Conservation (phyloP, 2,113 vertebrate species). For the Regulus satrapa region DNA sequence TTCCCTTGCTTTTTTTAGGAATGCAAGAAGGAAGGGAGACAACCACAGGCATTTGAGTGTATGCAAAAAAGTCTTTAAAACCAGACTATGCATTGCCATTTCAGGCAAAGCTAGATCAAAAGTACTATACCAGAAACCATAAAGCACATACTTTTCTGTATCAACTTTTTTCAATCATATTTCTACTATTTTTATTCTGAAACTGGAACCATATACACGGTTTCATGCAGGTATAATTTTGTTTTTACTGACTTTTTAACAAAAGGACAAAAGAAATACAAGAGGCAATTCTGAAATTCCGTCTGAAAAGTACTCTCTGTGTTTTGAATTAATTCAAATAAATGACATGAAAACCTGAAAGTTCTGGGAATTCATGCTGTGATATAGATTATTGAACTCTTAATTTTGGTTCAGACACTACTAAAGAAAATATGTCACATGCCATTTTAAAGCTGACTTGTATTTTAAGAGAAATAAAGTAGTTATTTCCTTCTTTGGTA, state of each 20-base stretch:
- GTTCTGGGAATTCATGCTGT: background rate
- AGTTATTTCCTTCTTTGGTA: background rate
- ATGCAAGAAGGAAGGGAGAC: fast-evolving
- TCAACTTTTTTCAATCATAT: background rate
- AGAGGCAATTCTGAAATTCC: background rate
- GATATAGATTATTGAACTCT: background rate
- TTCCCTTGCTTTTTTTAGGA: background rate
- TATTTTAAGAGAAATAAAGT: background rate
- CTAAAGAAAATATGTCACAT: background rate
- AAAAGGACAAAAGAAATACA: background rate
- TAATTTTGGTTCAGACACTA: background rate
- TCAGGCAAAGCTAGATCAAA: background rate
- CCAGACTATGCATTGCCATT: background rate
- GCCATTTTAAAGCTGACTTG: background rate
- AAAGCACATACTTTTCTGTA: background rate
- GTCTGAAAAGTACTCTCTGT: background rate
- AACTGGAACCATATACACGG: background rate
- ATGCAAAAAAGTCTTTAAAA: background rate
- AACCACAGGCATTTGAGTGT: background rate
- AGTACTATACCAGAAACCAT: background rate
- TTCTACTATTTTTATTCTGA: background rate
- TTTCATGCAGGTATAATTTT: background rate
- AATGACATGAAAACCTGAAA: background rate
- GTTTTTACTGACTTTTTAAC: background rate
- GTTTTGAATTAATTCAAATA: background rate